Conservation (phyloP, 1,140 invertebrate genomes). For the Eumeta japonica region DNA sequence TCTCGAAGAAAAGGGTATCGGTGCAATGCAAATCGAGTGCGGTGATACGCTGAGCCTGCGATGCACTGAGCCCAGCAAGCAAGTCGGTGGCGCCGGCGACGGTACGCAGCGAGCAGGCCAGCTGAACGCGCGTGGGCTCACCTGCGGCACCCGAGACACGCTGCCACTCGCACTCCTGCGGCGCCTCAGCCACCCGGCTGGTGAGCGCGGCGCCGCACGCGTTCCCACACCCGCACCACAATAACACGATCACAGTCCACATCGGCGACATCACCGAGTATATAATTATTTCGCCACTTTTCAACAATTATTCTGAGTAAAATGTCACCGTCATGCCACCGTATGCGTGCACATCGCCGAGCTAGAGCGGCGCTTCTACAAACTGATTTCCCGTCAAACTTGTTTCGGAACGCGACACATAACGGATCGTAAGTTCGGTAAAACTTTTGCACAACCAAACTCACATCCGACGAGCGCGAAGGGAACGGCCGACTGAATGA, state of each 20-base stretch:
- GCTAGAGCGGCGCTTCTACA: no score
- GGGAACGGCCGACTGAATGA: conserved; percentile 37
- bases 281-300: no score
- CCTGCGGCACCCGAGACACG: conserved; percentile 56
- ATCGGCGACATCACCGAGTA: conserved; percentile 44
- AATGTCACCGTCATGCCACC: conserved; percentile 37
- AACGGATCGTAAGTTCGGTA: conserved; percentile 30
- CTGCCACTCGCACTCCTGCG: conserved; percentile 69
- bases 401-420: conserved; percentile 51
- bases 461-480: conserved; percentile 22
- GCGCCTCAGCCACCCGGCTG: conserved; percentile 58
- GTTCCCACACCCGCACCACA: conserved; percentile 33
- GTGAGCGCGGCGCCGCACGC: conserved; percentile 41
- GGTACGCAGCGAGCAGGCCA: conserved; percentile 71
- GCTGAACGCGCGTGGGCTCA: conserved; percentile 58
- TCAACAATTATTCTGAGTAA: conserved; percentile 46
- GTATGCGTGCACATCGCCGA: conserved; percentile 43
- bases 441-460: conserved; percentile 15
- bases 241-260: conserved; percentile 40
- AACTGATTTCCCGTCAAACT: conserved; percentile 56
- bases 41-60: conserved; percentile 67
- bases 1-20: conserved; percentile 78
- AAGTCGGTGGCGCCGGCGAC: conserved; percentile 70
- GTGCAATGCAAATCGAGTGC: conserved; percentile 74
- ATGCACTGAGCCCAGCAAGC: conserved; percentile 67